Evolutionary conservation across 2,888 invertebrate species (phyloP).

Genomic region (Rhagophthalmus giganteus): DNA sequence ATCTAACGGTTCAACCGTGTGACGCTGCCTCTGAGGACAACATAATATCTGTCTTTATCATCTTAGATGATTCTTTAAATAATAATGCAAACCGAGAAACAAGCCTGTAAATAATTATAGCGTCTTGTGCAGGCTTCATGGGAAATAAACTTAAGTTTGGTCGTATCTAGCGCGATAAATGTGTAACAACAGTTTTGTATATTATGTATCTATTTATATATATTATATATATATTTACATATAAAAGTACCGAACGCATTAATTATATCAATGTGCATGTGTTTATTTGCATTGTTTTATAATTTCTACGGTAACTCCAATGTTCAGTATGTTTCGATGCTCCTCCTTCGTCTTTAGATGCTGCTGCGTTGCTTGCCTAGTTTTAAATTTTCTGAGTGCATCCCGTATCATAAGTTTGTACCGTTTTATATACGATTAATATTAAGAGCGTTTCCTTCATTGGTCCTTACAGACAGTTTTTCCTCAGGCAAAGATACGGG

Average conservation of each 20-base stretch:
- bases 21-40: constrained; percentile 35
- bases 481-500: constrained; percentile 80
- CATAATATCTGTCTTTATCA: constrained; percentile 39
- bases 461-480: constrained; percentile 55
- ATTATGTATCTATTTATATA: no score
- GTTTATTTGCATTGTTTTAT: no score
- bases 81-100: constrained; percentile 24
- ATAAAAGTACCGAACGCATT: no score
- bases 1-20: constrained; percentile 34
- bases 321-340: no score
- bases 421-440: constrained; percentile 5
- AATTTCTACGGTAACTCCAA: no score
- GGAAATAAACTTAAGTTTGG: constrained; percentile 25
- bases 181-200: constrained; percentile 21
- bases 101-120: constrained; percentile 19
- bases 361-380: no score
- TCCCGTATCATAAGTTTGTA: neutral
- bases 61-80: constrained; percentile 36
- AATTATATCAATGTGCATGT: no score
- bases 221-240: no score
- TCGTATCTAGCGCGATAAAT: constrained; percentile 9
- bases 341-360: no score
- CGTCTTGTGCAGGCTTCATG: constrained; percentile 22
- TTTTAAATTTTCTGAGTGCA: neutral
- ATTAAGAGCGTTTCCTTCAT: constrained; percentile 27